Evolutionary conservation across 2,797 vertebrate species (phyloP).

Genomic region (Sciurus carolinensis): DNA sequence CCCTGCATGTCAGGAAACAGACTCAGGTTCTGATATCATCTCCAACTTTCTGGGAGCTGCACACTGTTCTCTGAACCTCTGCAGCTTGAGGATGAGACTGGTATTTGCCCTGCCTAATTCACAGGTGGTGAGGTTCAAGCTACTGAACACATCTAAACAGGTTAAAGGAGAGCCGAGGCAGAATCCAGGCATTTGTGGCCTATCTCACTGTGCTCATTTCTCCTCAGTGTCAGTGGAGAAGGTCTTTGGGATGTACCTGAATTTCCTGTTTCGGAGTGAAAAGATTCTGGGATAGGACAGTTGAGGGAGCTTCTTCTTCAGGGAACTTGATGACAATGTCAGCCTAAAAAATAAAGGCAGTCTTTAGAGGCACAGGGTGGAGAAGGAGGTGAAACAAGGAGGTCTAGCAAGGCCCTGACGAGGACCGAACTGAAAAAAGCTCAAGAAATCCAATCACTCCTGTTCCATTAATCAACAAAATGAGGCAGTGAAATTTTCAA

Average conservation of each 20-base stretch:
- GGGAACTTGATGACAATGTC: slow-evolving; percentile 97
- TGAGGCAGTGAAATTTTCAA: slow-evolving; percentile 57
- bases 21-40: neutral
- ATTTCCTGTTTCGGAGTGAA: slow-evolving; percentile 98
- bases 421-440: neutral
- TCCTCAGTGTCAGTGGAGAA: neutral
- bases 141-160: neutral
- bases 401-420: neutral
- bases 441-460: slow-evolving; percentile 43
- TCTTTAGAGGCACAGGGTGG: neutral
- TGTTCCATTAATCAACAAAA: slow-evolving; percentile 37
- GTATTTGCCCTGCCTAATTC: neutral
- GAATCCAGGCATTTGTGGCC: neutral
- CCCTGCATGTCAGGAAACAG: neutral
- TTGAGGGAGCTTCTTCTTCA: slow-evolving; percentile 95
- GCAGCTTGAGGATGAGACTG: neutral
- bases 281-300: slow-evolving; percentile 95
- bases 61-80: neutral
- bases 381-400: neutral
- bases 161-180: neutral
- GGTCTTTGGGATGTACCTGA: slow-evolving; percentile 91
- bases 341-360: slow-evolving; percentile 89
- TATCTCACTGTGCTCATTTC: neutral
- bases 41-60: neutral
- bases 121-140: neutral